These are phyloP conservation scores for Ditylenchus weischeri DNA, from an alignment of 2,888 invertebrate species.

Conservation along the genomic window DNA sequence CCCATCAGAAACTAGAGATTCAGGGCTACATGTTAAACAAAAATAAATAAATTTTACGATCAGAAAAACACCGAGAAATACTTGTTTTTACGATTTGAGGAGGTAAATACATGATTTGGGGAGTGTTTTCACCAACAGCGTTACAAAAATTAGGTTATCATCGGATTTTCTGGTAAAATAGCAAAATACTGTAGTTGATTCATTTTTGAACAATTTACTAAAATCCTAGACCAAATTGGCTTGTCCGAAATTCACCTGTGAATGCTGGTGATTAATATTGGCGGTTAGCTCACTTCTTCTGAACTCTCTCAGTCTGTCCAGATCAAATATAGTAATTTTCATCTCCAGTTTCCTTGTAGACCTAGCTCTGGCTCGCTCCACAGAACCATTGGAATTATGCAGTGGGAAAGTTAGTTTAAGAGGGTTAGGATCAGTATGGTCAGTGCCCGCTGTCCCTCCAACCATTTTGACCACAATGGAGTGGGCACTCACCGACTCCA, in stretches of 20 bases:
- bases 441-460: background rate
- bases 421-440: background rate
- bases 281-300: constrained; percentile 32
- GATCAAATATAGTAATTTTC: constrained; percentile 28
- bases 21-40: too few relatives aligned
- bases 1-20: too few relatives aligned
- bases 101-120: too few relatives aligned
- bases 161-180: too few relatives aligned
- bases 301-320: constrained; percentile 35
- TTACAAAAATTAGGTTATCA: too few relatives aligned
- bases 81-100: too few relatives aligned
- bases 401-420: background rate
- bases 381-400: background rate
- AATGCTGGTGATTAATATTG: constrained; percentile 13
- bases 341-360: constrained; percentile 12
- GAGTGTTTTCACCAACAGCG: too few relatives aligned
- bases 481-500: constrained; percentile 26
- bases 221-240: background rate
- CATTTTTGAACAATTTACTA: background rate
- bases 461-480: constrained; percentile 33
- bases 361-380: background rate
- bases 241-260: constrained; percentile 12
- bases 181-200: too few relatives aligned
- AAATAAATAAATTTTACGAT: too few relatives aligned
- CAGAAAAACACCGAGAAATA: too few relatives aligned